These are phyloP conservation scores for Pteronura brasiliensis DNA, from an alignment of 2,113 vertebrate genomes.

Conservation along the genomic window DNA sequence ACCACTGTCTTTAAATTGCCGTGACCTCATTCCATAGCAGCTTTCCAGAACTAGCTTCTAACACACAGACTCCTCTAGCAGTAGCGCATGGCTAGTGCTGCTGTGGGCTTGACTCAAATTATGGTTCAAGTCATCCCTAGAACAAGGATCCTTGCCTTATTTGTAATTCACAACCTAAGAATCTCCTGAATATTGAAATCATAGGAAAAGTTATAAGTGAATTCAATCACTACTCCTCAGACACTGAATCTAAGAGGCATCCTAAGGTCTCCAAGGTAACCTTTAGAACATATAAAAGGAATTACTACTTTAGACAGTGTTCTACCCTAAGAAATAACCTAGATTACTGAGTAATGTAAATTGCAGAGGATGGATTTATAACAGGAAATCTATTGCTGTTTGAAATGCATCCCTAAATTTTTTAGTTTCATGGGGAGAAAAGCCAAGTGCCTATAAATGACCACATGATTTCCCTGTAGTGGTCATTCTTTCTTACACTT, in stretches of 20 bases:
- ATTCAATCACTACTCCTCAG: background rate
- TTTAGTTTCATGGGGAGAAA: background rate
- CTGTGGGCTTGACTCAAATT: background rate
- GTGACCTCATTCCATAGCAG: background rate
- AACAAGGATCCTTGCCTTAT: background rate
- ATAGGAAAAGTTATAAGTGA: background rate
- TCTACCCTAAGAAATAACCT: background rate
- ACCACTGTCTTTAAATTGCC: background rate
- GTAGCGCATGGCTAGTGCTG: fast-evolving
- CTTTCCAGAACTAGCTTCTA: background rate
- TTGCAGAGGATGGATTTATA: background rate
- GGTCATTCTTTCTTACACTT: background rate
- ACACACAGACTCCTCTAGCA: background rate
- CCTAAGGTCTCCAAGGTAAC: background rate
- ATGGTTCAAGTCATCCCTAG: background rate
- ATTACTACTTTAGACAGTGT: background rate
- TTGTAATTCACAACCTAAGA: background rate
- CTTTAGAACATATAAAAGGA: background rate
- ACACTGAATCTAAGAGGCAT: background rate
- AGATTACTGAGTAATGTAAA: background rate
- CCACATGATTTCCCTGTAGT: background rate
- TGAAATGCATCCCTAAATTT: background rate
- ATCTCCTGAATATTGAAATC: background rate
- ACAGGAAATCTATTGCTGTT: background rate
- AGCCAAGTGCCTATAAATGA: background rate